Conservation (phyloP, 1,140 invertebrate species). For the Macrosteles quadrilineatus region DNA sequence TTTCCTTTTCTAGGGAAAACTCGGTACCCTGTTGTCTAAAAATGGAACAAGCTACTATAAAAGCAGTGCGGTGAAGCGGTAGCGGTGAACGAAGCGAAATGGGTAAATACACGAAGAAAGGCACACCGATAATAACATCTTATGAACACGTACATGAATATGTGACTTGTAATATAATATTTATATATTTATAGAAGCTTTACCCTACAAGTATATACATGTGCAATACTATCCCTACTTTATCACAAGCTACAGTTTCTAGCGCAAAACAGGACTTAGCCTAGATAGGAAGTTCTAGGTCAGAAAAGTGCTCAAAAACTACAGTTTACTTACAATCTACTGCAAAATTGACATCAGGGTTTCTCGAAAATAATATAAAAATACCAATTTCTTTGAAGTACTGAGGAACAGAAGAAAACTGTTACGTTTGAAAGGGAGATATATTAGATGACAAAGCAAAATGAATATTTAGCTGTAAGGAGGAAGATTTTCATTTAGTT, state of each 20-base stretch:
- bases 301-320: neutral
- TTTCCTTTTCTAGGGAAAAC: neutral
- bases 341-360: neutral
- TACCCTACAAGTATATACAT: neutral
- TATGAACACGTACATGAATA: conserved; percentile 30
- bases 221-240: neutral
- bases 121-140: conserved; percentile 33
- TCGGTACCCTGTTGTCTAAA: neutral
- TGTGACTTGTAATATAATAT: neutral
- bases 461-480: too few relatives aligned
- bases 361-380: neutral
- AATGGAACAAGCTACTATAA: neutral
- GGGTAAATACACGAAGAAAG: conserved; percentile 28
- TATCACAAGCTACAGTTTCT: conserved; percentile 2
- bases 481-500: too few relatives aligned
- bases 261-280: neutral
- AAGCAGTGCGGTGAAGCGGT: neutral
- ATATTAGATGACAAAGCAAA: too few relatives aligned
- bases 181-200: neutral
- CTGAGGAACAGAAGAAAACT: neutral
- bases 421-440: neutral
- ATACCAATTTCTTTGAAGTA: neutral
- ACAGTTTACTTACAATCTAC: neutral
- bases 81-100: neutral
- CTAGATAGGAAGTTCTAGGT: neutral